Conservation (phyloP, 1,140 invertebrate genomes). For the Dreissena polymorpha region DNA sequence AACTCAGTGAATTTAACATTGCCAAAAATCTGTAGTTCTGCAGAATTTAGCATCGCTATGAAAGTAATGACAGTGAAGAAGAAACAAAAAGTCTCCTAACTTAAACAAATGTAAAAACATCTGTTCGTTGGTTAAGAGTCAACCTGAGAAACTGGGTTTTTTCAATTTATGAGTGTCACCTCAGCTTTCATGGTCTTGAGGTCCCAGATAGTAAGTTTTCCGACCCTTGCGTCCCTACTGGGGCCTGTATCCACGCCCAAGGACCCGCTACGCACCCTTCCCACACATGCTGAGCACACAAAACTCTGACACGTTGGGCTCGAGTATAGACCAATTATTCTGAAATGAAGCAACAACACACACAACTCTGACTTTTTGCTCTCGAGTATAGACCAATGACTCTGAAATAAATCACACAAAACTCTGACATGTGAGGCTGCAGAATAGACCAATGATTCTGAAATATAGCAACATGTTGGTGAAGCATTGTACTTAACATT, state of each 20-base stretch:
- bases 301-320: constrained; percentile 84
- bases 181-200: constrained; percentile 84
- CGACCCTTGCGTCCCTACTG: constrained; percentile 70
- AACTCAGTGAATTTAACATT: too few species aligned
- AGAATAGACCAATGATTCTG: constrained; percentile 74
- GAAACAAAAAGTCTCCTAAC: too few species aligned
- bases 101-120: too few species aligned
- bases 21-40: too few species aligned
- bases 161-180: constrained; percentile 71
- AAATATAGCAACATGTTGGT: neutral
- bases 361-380: constrained; percentile 83
- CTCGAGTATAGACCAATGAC: constrained; percentile 82
- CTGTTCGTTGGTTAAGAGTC: too few species aligned
- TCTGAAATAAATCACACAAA: too few species aligned
- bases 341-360: constrained; percentile 78
- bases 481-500: neutral
- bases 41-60: too few species aligned
- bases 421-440: constrained; percentile 82
- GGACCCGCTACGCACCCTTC: constrained; percentile 53
- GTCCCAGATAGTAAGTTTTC: constrained; percentile 83
- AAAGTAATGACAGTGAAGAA: too few species aligned
- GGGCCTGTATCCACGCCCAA: constrained; percentile 40
- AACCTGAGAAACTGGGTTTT: too few species aligned
- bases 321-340: constrained; percentile 82
- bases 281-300: constrained; percentile 82